Conservation (phyloP, 2,113 vertebrate genomes). For the Scomber colias region DNA sequence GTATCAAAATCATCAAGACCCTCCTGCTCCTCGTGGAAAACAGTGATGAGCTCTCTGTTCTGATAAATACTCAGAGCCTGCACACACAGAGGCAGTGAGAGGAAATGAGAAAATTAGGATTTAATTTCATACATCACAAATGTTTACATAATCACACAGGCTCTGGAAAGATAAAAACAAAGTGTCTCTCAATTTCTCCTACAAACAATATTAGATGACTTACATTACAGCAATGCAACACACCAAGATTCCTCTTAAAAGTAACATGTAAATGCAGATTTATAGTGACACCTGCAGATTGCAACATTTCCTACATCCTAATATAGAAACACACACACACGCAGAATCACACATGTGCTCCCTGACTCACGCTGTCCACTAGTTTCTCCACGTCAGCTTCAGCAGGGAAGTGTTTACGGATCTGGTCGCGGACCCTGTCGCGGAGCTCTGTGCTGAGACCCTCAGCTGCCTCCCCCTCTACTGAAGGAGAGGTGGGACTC, state of each 20-base stretch:
- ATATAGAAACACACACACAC: neutral
- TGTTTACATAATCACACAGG: no score
- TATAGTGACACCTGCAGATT: no score
- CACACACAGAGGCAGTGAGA: constrained; percentile 3
- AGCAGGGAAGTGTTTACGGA: constrained; percentile 76
- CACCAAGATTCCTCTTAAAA: no score
- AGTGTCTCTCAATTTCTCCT: no score
- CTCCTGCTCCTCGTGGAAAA: constrained; percentile 84
- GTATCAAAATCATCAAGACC: constrained; percentile 90
- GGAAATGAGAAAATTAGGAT: neutral
- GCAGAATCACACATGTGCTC: neutral
- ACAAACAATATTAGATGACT: no score
- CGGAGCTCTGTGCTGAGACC: constrained; percentile 43
- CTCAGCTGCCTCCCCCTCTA: constrained; percentile 37
- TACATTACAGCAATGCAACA: no score
- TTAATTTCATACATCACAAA: neutral
- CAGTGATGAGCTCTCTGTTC: constrained; percentile 86
- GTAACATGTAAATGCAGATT: no score
- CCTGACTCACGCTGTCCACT: constrained; percentile 74
- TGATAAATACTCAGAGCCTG: constrained; percentile 87
- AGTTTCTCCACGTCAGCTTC: constrained; percentile 69
- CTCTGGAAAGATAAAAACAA: no score
- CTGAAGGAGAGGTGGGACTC: constrained; percentile 20
- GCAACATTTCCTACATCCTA: no score
- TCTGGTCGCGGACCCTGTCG: constrained; percentile 66